These are phyloP conservation scores for Philantomba maxwellii DNA, from an alignment of 2,113 vertebrate genomes.

Conservation along the genomic window DNA sequence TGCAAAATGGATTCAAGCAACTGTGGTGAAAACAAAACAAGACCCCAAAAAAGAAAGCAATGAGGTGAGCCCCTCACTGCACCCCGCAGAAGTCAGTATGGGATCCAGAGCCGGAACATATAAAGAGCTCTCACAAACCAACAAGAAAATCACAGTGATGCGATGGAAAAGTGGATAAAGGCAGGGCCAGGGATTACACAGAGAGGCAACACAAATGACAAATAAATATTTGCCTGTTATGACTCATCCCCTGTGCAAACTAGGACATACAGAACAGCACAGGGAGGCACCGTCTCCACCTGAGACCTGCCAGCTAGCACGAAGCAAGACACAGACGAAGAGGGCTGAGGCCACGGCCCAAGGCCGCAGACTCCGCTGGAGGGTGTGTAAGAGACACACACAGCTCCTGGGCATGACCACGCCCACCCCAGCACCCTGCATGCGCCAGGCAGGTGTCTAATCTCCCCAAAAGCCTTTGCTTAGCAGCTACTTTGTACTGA, in stretches of 20 bases:
- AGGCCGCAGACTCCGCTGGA: neutral
- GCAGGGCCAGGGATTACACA: neutral
- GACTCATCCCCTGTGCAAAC: neutral
- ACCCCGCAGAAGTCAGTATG: fast-evolving
- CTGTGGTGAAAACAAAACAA: neutral
- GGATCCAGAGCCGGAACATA: neutral
- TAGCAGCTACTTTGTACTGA: fast-evolving
- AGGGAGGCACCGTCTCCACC: fast-evolving
- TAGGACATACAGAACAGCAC: neutral
- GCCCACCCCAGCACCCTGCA: neutral
- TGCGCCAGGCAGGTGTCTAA: too few species aligned
- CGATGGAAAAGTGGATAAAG: fast-evolving
- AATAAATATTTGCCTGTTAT: fast-evolving
- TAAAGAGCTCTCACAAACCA: neutral
- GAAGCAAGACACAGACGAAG: fast-evolving
- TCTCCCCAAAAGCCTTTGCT: neutral
- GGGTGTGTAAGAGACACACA: fast-evolving
- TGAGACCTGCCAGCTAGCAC: too few species aligned
- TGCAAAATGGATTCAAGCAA: neutral
- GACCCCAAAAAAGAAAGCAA: neutral
- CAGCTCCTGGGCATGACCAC: fast-evolving
- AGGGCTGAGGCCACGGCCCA: fast-evolving
- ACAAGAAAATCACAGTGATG: neutral
- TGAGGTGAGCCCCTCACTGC: neutral
- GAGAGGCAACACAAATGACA: too few species aligned